A percentile compares a stretch with the other conserved stretches of the same genome.
Evolutionary conservation across 2,888 invertebrate genomes (phyloP).

Genomic region (Luperina nickerlii): DNA sequence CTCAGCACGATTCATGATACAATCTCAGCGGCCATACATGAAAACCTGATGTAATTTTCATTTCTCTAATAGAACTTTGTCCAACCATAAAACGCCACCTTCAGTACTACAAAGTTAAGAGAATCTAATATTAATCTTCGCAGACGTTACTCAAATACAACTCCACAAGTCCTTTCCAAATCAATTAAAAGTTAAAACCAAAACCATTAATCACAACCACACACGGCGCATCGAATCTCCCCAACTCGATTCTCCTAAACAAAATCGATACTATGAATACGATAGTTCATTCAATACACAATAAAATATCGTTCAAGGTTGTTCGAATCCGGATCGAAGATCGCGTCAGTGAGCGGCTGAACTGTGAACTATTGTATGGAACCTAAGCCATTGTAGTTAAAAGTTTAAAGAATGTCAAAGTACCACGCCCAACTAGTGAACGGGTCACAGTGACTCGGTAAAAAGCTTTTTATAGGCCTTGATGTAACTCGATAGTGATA

Average conservation of each 20-base stretch:
- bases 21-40: neutral
- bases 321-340: slow-evolving; percentile 84
- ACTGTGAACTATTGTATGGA: slow-evolving; percentile 87
- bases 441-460: slow-evolving; percentile 70
- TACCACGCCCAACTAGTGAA: slow-evolving; percentile 78
- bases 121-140: neutral
- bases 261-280: slow-evolving; percentile 73
- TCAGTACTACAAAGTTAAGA: neutral
- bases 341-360: slow-evolving; percentile 82
- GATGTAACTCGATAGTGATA: slow-evolving; percentile 49
- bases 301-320: slow-evolving; percentile 85
- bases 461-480: slow-evolving; percentile 64
- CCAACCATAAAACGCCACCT: neutral
- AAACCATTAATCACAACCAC: slow-evolving; percentile 56
- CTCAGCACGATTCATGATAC: neutral
- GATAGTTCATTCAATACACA: slow-evolving; percentile 73
- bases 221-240: slow-evolving; percentile 38
- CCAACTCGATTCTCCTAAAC: slow-evolving; percentile 23
- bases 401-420: slow-evolving; percentile 84
- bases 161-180: slow-evolving; percentile 20
- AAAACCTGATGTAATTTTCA: neutral
- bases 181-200: slow-evolving; percentile 33
- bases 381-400: slow-evolving; percentile 64
- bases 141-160: slow-evolving; percentile 17
- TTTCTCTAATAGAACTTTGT: neutral